Conservation (phyloP, 2,888 invertebrate species). For the Neocrepidodera transversa region DNA sequence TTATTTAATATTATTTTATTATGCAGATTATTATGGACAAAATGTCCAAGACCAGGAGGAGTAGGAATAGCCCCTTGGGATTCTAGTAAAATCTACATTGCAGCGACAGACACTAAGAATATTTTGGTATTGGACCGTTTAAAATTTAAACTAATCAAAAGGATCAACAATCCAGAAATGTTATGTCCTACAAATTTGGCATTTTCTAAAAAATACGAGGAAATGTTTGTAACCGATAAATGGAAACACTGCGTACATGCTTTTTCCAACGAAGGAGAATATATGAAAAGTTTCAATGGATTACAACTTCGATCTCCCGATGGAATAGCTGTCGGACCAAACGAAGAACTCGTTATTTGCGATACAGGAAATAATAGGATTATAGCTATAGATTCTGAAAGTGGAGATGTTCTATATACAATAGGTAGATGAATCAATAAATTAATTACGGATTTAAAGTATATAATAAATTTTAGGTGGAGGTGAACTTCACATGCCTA, state of each 20-base stretch:
- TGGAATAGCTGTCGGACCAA: slow-evolving; percentile 69
- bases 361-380: slow-evolving; percentile 81
- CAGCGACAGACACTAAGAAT: slow-evolving; percentile 62
- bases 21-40: slow-evolving; percentile 62
- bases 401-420: slow-evolving; percentile 44
- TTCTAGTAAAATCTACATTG: slow-evolving; percentile 70
- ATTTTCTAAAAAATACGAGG: slow-evolving; percentile 65
- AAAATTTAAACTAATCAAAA: slow-evolving; percentile 61
- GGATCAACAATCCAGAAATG: slow-evolving; percentile 65
- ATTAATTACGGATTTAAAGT: too few relatives aligned
- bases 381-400: slow-evolving; percentile 61
- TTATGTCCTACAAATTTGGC: slow-evolving; percentile 69
- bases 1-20: neutral
- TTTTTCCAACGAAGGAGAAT: slow-evolving; percentile 70
- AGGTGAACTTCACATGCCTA: slow-evolving; percentile 71
- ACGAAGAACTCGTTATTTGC: slow-evolving; percentile 70
- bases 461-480: slow-evolving; percentile 17
- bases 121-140: slow-evolving; percentile 51
- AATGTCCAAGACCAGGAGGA: slow-evolving; percentile 72
- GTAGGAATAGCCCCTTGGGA: slow-evolving; percentile 71
- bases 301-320: slow-evolving; percentile 76
- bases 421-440: too few relatives aligned
- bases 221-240: slow-evolving; percentile 71
- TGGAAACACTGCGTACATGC: slow-evolving; percentile 76
- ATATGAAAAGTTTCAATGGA: slow-evolving; percentile 67